These are phyloP conservation scores for Climacteris rufus DNA, from an alignment of 2,113 vertebrate species.

Conservation along the genomic window DNA sequence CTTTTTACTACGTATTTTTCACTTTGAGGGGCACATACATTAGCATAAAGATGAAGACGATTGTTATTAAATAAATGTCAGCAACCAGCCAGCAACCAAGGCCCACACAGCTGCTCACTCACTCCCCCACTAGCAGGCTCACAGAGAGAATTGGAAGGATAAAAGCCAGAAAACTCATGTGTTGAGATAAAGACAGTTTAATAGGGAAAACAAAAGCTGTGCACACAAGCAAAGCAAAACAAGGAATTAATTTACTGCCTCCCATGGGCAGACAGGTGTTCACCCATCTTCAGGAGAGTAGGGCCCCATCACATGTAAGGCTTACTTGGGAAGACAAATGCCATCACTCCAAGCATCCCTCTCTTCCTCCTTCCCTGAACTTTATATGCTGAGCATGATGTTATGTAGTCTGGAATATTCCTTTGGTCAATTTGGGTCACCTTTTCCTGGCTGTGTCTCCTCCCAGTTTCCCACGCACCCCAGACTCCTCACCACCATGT, in stretches of 20 bases:
- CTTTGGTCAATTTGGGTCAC: neutral
- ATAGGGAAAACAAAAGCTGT: neutral
- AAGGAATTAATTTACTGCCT: neutral
- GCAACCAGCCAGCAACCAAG: neutral
- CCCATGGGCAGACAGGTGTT: neutral
- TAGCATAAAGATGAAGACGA: neutral
- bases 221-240: neutral
- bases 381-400: neutral
- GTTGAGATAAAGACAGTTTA: neutral
- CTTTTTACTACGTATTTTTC: neutral
- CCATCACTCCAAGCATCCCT: neutral
- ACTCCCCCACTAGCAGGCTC: neutral
- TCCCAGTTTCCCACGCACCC: neutral
- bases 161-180: neutral
- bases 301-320: too few species aligned
- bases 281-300: neutral
- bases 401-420: neutral
- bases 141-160: neutral
- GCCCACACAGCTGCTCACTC: neutral
- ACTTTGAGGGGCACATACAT: neutral
- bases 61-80: neutral
- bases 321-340: neutral
- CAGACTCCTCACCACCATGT: neutral
- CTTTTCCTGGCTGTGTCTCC: neutral
- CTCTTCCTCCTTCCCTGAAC: fast-evolving